Base-by-base conservation (phyloP, 2,888 invertebrate genomes). In the Ophioninae sp. region DNA sequence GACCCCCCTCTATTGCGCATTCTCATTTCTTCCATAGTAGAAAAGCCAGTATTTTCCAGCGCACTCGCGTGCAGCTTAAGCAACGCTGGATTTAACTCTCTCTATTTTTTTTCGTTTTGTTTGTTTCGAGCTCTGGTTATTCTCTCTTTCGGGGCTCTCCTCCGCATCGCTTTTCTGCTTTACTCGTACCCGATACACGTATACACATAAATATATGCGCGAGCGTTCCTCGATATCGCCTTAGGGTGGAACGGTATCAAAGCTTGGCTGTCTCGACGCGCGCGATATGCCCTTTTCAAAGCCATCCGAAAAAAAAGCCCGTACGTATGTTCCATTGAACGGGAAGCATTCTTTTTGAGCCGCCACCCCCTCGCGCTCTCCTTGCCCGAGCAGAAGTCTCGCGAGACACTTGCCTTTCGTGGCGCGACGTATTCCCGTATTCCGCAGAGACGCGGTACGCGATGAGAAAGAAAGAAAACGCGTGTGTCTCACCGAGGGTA, bases 401-500 rank as follows among this genome's bases (percentile, higher is more conserved):
- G 21, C 84, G 81, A 86, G 89, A 80, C 86, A 87, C 83, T 89
- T 87, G 86, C 86, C 86, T 90, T 79, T 79, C 87, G 85, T 88
- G 78, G 81, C 85, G 79, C 69, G 67, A 67, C 76, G 37, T 79
- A 30, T 1, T 56, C 57, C 61, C 44, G 57, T 79, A 59, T 80
- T 75, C 85, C 82, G 39, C 75, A 75, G 68, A 65, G 80, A 64
- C 73, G 50, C 56, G 13, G 50, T 30, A 75, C 69, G 78, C 70
- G 64, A 65, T 62, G 83, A 81, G 70, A 62, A 72, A 74, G 64
- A 77, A 79, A 67, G 74, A 76, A 76, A 70, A 69, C 64, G 59
- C 23, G 70, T 23, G 30, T 37, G 21, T 72, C 8, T 30, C 23
- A 59, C 56, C 8, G 56, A 17, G 21, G 41, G 17, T 56, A 23